A percentile compares a stretch with the other conserved stretches of the same genome.
Conservation (phyloP, 2,797 vertebrate genomes). For the Bufotes viridis region DNA sequence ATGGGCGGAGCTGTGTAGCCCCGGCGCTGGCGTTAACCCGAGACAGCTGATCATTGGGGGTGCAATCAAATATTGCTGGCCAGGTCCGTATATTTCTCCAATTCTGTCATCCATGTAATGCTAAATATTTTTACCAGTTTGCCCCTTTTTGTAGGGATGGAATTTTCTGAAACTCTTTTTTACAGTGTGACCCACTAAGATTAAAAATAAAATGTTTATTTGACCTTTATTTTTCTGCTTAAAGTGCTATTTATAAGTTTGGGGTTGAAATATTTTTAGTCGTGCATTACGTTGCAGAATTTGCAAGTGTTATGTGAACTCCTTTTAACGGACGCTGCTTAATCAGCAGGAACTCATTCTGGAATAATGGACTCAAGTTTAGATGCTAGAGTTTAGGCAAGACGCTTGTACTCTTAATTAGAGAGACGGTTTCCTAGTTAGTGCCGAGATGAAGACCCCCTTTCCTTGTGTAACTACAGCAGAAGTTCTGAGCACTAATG, state of each 20-base stretch:
- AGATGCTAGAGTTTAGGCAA: slow-evolving; percentile 9
- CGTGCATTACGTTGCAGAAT: slow-evolving; percentile 32
- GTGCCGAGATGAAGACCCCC: slow-evolving; percentile 6
- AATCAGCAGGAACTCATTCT: slow-evolving; percentile 53
- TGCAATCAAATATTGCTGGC: no score
- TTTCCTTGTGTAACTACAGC: slow-evolving; percentile 23
- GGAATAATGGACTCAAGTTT: slow-evolving; percentile 49
- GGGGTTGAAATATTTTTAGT: slow-evolving; percentile 14
- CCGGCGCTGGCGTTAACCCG: no score
- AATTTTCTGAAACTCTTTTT: neutral
- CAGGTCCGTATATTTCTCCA: no score
- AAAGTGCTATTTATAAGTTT: neutral
- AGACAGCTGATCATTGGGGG: no score
- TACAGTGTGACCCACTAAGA: neutral
- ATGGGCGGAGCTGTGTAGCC: no score
- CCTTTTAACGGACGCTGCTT: slow-evolving; percentile 44
- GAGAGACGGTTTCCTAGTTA: slow-evolving; percentile 14
- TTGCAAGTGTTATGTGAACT: slow-evolving; percentile 43
- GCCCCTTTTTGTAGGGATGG: neutral
- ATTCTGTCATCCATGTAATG: no score
- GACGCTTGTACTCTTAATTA: slow-evolving; percentile 44
- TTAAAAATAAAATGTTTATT: slow-evolving; percentile 2
- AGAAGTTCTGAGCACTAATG: slow-evolving; percentile 34
- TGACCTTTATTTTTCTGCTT: neutral
- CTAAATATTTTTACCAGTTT: neutral